Percentiles rank a stretch among this genome's conserved stretches.
phyloP scores from a whole-genome alignment of 2,888 invertebrate genomes.

The Oxystoma pomonae region DNA sequence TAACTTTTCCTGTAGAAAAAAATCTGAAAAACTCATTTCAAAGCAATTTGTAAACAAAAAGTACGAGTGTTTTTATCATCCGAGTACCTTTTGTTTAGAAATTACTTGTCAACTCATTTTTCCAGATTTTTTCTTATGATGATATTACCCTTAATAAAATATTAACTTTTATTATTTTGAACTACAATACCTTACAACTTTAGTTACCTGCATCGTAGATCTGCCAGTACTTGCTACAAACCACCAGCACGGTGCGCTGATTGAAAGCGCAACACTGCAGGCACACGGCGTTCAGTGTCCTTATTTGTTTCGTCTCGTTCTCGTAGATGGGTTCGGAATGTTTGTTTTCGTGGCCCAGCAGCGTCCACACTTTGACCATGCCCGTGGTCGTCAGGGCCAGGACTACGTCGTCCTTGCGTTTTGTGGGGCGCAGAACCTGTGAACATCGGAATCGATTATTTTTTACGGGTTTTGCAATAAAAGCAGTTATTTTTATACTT shows the following conservation, averaged over 20 bases:
- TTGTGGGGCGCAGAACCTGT: slow-evolving; percentile 63
- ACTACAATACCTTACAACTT: no score
- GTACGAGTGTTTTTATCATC: no score
- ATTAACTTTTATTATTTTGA: no score
- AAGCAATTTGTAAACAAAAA: no score
- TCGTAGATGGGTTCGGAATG: slow-evolving; percentile 88
- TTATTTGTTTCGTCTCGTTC: slow-evolving; percentile 95
- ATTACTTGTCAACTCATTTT: no score
- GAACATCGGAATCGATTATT: not conserved
- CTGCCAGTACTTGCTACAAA: slow-evolving; percentile 97
- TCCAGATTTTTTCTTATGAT: no score
- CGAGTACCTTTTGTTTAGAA: no score
- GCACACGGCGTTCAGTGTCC: slow-evolving; percentile 88
- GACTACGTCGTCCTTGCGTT: slow-evolving; percentile 91
- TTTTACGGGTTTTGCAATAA: no score
- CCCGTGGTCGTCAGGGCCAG: slow-evolving; percentile 94
- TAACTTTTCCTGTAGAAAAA: no score
- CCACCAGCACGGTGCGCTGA: slow-evolving; percentile 93
- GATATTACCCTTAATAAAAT: no score
- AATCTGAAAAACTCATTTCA: no score
- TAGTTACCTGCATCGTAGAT: slow-evolving; percentile 70
- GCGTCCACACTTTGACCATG: slow-evolving; percentile 95
- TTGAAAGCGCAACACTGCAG: slow-evolving; percentile 94
- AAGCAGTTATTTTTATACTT: no score
- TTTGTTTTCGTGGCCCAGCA: slow-evolving; percentile 83